Percentiles rank a stretch among this genome's conserved stretches.
These are phyloP conservation scores for Ectemnius cavifrons DNA, from an alignment of 2,888 invertebrate genomes.

Conservation along the genomic window DNA sequence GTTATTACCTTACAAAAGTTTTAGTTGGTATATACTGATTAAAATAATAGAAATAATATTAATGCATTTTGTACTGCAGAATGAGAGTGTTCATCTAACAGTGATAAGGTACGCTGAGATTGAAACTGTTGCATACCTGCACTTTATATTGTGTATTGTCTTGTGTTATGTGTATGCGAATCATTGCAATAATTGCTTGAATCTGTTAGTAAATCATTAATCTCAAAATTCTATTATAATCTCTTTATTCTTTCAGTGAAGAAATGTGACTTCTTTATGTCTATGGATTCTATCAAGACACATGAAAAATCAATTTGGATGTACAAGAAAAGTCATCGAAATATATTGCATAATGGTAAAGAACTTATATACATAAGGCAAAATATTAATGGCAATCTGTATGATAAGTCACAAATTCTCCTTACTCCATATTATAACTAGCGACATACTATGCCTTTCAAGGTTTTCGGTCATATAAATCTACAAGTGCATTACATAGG, in stretches of 20 bases:
- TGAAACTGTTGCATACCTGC: not conserved
- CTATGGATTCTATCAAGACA: conserved; percentile 65
- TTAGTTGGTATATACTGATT: conserved; percentile 8
- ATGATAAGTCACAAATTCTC: no score
- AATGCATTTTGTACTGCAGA: conserved; percentile 64
- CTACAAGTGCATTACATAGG: conserved; percentile 66
- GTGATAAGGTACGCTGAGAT: conserved; percentile 20
- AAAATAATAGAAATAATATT: conserved; percentile 57
- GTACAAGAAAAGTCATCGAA: conserved; percentile 53
- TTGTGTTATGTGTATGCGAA: not conserved
- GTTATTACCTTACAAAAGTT: conserved; percentile 23
- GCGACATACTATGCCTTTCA: conserved; percentile 32
- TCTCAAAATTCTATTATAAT: conserved; percentile 12
- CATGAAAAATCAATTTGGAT: conserved; percentile 61
- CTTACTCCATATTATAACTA: no score
- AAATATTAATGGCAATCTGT: not conserved
- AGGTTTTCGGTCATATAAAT: conserved; percentile 69
- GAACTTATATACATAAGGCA: not conserved
- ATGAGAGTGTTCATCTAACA: conserved; percentile 63
- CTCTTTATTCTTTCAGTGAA: conserved; percentile 60
- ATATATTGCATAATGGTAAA: conserved; percentile 41
- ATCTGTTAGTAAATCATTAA: conserved; percentile 5
- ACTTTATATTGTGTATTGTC: not conserved
- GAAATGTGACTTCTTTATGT: conserved; percentile 64
- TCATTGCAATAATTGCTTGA: not conserved